phyloP scores from a whole-genome alignment of 2,797 vertebrate species.

The Poeciliopsis gracilis region DNA sequence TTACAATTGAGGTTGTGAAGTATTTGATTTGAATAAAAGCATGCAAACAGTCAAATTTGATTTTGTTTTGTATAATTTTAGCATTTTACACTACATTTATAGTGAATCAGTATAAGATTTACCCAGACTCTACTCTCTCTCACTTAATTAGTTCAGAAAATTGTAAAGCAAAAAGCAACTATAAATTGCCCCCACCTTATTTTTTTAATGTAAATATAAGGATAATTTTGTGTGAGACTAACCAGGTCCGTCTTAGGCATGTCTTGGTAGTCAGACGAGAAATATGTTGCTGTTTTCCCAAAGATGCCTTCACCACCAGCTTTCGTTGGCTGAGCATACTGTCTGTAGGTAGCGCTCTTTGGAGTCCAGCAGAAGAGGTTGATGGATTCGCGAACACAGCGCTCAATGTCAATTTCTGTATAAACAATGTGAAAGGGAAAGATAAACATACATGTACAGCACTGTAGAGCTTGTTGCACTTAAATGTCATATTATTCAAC shows the following conservation, averaged over 20 bases:
- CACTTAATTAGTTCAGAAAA: background rate
- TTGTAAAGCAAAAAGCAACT: background rate
- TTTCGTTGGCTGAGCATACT: conserved; percentile 89
- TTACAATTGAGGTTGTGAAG: background rate
- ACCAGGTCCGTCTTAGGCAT: conserved; percentile 89
- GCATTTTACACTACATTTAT: background rate
- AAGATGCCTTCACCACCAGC: conserved; percentile 71
- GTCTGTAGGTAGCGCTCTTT: conserved; percentile 93
- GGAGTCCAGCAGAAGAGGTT: conserved; percentile 96
- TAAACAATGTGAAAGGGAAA: background rate
- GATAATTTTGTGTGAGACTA: conserved; percentile 53
- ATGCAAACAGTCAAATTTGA: background rate
- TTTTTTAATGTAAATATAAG: background rate
- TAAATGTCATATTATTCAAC: no score
- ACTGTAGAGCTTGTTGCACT: background rate
- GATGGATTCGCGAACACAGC: conserved; percentile 97
- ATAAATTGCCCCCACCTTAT: background rate
- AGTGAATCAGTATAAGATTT: background rate
- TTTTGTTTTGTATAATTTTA: background rate
- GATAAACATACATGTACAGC: background rate
- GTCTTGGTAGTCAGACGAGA: conserved; percentile 88
- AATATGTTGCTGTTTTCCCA: conserved; percentile 77
- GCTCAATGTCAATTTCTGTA: conserved; percentile 96
- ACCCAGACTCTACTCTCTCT: background rate
- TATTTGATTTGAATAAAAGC: background rate